phyloP scores from a whole-genome alignment of 2,888 invertebrate species.

The Eucriotettix oculatus region DNA sequence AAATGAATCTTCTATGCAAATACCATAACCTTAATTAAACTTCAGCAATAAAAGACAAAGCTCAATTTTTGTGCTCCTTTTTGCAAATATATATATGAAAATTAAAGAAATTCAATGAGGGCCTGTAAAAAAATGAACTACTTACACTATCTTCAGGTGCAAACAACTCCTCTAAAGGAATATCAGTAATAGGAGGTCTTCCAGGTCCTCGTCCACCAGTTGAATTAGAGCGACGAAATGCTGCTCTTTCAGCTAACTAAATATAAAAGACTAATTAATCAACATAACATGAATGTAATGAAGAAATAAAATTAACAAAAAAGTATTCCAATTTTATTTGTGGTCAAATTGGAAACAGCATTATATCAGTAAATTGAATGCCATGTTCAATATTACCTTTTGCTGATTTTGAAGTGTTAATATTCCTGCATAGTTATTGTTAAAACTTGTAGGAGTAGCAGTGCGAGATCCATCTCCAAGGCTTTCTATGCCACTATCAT shows the following conservation, averaged over 20 bases:
- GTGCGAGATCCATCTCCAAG: conserved; percentile 12
- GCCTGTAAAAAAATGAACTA: not conserved
- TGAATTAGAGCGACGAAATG: conserved; percentile 37
- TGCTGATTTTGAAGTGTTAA: conserved; percentile 58
- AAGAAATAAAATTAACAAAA: not conserved
- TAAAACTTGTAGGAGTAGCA: conserved; percentile 16
- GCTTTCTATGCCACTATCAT: conserved; percentile 15
- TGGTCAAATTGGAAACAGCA: too few species aligned
- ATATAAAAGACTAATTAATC: not conserved
- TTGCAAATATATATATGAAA: not conserved
- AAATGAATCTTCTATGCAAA: not conserved
- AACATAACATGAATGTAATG: too few species aligned
- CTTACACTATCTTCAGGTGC: conserved; percentile 42
- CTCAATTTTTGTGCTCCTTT: not conserved
- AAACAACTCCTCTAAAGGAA: conserved; percentile 39
- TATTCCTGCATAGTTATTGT: conserved; percentile 44
- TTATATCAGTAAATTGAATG: too few species aligned
- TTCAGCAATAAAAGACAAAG: not conserved
- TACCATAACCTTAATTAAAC: not conserved
- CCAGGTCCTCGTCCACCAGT: conserved; percentile 35
- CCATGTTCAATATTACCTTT: conserved; percentile 22
- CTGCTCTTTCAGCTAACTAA: conserved; percentile 35
- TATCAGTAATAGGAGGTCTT: conserved; percentile 39
- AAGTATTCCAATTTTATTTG: not conserved
- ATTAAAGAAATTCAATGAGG: not conserved